Evolutionary conservation across 2,888 invertebrate species (phyloP).

Genomic region (Thymelicus acteon): DNA sequence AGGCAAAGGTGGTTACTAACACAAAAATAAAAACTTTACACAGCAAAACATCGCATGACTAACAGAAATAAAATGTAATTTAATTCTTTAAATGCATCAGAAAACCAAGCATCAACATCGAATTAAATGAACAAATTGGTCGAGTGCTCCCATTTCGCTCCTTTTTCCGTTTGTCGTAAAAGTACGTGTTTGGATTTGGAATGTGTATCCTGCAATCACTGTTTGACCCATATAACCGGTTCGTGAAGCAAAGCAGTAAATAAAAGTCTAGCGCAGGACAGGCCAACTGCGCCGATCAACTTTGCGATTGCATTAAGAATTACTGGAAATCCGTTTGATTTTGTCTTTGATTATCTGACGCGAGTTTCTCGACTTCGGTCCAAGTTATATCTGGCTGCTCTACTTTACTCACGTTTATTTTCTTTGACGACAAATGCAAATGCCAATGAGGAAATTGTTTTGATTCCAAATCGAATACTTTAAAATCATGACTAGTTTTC

Average conservation of each 20-base stretch:
- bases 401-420: conserved; percentile 17
- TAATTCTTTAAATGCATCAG: conserved; percentile 20
- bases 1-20: too few relatives aligned
- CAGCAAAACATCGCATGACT: background rate
- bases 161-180: conserved; percentile 36
- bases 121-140: conserved; percentile 37
- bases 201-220: conserved; percentile 34
- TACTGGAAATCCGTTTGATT: conserved; percentile 26
- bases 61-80: conserved; percentile 13
- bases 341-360: conserved; percentile 33
- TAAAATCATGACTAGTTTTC: conserved; percentile 7
- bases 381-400: conserved; percentile 23
- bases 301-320: conserved; percentile 34
- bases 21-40: background rate
- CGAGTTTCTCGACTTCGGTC: conserved; percentile 23
- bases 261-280: conserved; percentile 30
- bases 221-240: conserved; percentile 36
- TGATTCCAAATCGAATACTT: conserved; percentile 21
- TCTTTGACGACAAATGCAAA: conserved; percentile 26
- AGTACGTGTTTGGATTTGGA: conserved; percentile 25
- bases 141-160: conserved; percentile 24
- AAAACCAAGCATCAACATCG: conserved; percentile 24
- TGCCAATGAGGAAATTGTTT: conserved; percentile 21
- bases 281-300: conserved; percentile 27
- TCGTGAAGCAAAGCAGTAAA: conserved; percentile 35